Conservation (phyloP, 2,888 invertebrate species). For the Eustalomyia histrio region DNA sequence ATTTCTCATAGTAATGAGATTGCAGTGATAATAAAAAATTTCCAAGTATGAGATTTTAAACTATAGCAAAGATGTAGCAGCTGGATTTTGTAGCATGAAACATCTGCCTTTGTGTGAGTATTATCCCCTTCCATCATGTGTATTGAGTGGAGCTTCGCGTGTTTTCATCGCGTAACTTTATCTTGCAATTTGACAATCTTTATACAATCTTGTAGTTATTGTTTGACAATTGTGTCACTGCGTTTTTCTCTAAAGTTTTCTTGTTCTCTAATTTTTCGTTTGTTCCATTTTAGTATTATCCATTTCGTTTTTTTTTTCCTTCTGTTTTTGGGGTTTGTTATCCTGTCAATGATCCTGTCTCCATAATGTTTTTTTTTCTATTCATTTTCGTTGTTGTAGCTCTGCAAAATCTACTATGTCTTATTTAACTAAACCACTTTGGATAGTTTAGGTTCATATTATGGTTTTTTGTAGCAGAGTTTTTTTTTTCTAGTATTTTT, state of each 20-base stretch:
- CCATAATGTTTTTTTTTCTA: neutral
- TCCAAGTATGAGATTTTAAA: too few relatives aligned
- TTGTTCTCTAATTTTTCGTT: neutral
- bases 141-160: conserved; percentile 1
- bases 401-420: conserved; percentile 1
- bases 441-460: conserved; percentile 53
- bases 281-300: neutral
- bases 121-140: neutral
- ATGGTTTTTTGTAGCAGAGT: conserved; percentile 11
- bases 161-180: conserved; percentile 37
- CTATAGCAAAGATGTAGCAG: neutral
- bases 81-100: neutral
- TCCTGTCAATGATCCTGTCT: conserved; percentile 43
- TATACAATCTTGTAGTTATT: conserved; percentile 25
- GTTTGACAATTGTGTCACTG: conserved; percentile 44
- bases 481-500: neutral
- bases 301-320: neutral
- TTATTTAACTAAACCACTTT: conserved; percentile 55
- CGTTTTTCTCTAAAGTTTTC: conserved; percentile 1
- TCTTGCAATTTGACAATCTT: conserved; percentile 35
- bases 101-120: neutral
- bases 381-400: neutral
- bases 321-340: neutral
- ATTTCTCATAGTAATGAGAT: too few relatives aligned
- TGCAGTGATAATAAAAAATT: too few relatives aligned